These are phyloP conservation scores for Gavia stellata DNA, from an alignment of 2,113 vertebrate species.

Conservation along the genomic window DNA sequence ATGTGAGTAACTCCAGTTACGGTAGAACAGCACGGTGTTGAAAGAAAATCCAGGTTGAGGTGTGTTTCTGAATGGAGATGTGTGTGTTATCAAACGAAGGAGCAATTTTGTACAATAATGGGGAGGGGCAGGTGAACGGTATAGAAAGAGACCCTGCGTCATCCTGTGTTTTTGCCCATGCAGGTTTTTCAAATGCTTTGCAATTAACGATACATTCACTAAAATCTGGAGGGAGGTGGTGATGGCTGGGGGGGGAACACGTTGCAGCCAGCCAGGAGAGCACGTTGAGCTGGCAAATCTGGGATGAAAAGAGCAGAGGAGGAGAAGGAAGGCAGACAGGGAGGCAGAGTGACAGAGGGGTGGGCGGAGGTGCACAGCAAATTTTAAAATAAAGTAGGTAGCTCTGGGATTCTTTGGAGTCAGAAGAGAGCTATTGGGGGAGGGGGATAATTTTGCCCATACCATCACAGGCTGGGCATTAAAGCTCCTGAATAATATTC, in stretches of 20 bases:
- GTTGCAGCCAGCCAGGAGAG: slow-evolving; percentile 52
- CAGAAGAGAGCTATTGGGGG: neutral
- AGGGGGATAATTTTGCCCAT: neutral
- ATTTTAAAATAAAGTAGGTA: slow-evolving; percentile 36
- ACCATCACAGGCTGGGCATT: neutral
- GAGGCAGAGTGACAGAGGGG: slow-evolving; percentile 32
- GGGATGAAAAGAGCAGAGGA: slow-evolving; percentile 49
- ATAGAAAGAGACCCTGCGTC: slow-evolving; percentile 32
- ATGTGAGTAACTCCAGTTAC: neutral
- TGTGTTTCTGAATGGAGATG: slow-evolving; percentile 20
- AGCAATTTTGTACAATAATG: slow-evolving; percentile 8
- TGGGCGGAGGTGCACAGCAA: slow-evolving; percentile 8
- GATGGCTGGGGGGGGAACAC: neutral
- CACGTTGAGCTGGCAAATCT: slow-evolving; percentile 62
- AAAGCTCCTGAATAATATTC: neutral
- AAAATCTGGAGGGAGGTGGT: slow-evolving; percentile 48
- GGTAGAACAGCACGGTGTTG: neutral
- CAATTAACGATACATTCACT: slow-evolving; percentile 55
- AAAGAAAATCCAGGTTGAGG: neutral
- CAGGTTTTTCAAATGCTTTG: slow-evolving; percentile 55
- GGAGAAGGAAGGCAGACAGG: slow-evolving; percentile 42
- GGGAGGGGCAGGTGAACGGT: slow-evolving; percentile 39
- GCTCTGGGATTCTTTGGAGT: neutral
- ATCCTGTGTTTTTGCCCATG: slow-evolving; percentile 31
- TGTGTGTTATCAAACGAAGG: neutral